Percentiles rank a stretch among this genome's conserved stretches.
phyloP scores from a whole-genome alignment of 2,113 vertebrate species.

The Anolis carolinensis region DNA sequence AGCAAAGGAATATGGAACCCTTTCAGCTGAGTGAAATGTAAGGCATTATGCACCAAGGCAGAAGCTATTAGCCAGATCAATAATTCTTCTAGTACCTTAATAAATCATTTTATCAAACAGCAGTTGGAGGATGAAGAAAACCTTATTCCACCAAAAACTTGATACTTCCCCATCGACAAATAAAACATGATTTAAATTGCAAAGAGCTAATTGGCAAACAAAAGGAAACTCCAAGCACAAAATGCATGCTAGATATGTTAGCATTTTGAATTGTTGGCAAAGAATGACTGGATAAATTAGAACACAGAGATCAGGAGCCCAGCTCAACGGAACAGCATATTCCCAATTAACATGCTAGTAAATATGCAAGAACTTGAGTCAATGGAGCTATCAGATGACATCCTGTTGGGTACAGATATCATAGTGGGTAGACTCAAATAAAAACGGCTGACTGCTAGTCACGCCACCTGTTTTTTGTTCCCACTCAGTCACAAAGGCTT shows the following conservation, averaged over 20 bases:
- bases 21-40: slow-evolving; percentile 78
- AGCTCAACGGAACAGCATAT: slow-evolving; percentile 46
- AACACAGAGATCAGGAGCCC: slow-evolving; percentile 64
- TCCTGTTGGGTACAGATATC: slow-evolving; percentile 48
- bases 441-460: slow-evolving; percentile 17
- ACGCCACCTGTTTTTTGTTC: background rate
- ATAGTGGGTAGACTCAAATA: slow-evolving; percentile 28
- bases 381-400: slow-evolving; percentile 43
- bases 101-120: slow-evolving; percentile 85
- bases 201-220: slow-evolving; percentile 75
- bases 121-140: slow-evolving; percentile 71
- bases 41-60: slow-evolving; percentile 77
- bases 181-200: slow-evolving; percentile 76
- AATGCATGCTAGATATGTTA: slow-evolving; percentile 60
- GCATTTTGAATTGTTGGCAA: slow-evolving; percentile 71
- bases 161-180: slow-evolving; percentile 70
- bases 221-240: slow-evolving; percentile 67
- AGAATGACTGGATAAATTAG: slow-evolving; percentile 58
- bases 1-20: slow-evolving; percentile 74
- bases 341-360: slow-evolving; percentile 66
- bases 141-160: slow-evolving; percentile 66
- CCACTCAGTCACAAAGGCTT: background rate
- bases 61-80: slow-evolving; percentile 83
- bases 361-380: slow-evolving; percentile 70
- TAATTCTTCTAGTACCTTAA: slow-evolving; percentile 80